Evolutionary conservation across 2,888 invertebrate species (phyloP).

Genomic region (Hyposoter dolosus): DNA sequence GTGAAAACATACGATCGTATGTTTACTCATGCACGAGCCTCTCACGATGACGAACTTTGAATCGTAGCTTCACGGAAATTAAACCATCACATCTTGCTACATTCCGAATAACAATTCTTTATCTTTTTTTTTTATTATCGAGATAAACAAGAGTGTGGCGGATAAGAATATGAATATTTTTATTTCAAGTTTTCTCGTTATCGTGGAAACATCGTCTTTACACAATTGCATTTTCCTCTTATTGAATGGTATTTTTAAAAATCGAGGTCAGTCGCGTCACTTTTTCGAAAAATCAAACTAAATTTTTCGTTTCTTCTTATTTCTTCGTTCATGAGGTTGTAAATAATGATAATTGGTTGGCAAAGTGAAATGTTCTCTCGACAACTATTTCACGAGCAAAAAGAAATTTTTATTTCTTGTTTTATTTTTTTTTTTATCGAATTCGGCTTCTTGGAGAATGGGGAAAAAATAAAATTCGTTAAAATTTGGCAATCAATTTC

Average conservation of each 20-base stretch:
- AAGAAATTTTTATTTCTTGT: too few species aligned
- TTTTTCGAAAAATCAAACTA: too few species aligned
- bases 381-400: too few species aligned
- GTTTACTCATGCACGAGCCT: not conserved
- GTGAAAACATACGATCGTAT: slow-evolving; percentile 1
- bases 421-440: too few species aligned
- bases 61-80: slow-evolving; percentile 2
- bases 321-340: too few species aligned
- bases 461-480: not conserved
- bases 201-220: not conserved
- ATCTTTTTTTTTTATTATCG: not conserved
- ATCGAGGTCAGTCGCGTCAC: too few species aligned
- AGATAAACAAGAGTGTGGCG: not conserved
- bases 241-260: too few species aligned
- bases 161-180: not conserved
- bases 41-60: slow-evolving; percentile 5
- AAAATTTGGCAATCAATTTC: not conserved
- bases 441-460: not conserved
- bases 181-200: not conserved
- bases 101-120: not conserved
- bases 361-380: too few species aligned
- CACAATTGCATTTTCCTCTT: not conserved
- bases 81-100: not conserved
- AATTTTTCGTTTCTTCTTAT: too few species aligned
- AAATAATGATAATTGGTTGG: too few species aligned